A percentile compares a stretch with the other conserved stretches of the same genome.
These are phyloP conservation scores for Megaceryle torquata DNA, from an alignment of 2,113 vertebrate species.

Conservation along the genomic window DNA sequence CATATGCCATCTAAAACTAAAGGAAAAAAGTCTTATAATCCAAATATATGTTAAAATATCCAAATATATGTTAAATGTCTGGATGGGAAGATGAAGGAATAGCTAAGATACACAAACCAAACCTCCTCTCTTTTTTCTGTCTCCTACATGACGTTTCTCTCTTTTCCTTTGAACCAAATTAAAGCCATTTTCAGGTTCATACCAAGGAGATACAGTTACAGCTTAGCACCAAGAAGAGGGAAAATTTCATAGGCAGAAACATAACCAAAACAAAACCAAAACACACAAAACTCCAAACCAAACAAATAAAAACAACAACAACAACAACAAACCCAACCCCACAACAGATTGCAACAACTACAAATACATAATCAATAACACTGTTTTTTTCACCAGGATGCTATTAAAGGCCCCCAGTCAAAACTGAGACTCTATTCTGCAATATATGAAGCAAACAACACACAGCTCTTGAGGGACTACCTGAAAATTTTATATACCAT, in stretches of 20 bases:
- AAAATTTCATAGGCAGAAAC: background rate
- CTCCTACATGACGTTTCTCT: background rate
- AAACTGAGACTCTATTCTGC: background rate
- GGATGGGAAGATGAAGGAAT: background rate
- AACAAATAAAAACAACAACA: too few species aligned
- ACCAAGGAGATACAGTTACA: background rate
- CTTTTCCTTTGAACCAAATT: background rate
- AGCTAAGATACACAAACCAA: background rate
- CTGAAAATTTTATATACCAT: background rate
- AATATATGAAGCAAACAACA: background rate
- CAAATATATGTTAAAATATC: too few species aligned
- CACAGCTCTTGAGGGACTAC: background rate
- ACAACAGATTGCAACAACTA: background rate
- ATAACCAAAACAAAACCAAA: too few species aligned
- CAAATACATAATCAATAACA: background rate
- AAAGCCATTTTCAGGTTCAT: background rate
- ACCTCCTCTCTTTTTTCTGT: background rate
- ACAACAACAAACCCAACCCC: too few species aligned
- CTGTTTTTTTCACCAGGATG: background rate
- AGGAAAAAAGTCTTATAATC: background rate
- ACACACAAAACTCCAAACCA: too few species aligned
- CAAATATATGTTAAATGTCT: too few species aligned
- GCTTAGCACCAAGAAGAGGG: background rate
- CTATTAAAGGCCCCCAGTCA: background rate
- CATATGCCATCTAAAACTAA: background rate